A percentile compares a stretch with the other conserved stretches of the same genome.
phyloP scores from a whole-genome alignment of 2,888 invertebrate species.

The Ormyrus labotus region DNA sequence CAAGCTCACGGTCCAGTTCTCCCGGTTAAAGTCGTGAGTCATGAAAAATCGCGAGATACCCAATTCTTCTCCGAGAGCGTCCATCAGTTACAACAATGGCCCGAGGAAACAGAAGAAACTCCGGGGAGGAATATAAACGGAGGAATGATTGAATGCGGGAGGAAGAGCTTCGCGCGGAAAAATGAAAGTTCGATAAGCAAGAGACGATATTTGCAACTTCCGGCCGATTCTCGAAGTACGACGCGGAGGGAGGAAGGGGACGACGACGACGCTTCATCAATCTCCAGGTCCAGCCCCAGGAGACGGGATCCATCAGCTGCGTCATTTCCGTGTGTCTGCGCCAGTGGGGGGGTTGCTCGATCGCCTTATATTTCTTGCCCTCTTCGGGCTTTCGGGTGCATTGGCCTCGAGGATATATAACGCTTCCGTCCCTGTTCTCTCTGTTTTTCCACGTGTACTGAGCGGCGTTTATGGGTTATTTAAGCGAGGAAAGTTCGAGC shows the following conservation, averaged over 20 bases:
- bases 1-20: background rate
- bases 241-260: background rate
- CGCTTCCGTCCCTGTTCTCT: too few relatives aligned
- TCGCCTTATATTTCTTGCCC: background rate
- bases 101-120: constrained; percentile 35
- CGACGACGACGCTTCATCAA: constrained; percentile 65
- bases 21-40: background rate
- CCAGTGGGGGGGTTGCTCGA: background rate
- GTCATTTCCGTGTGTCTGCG: constrained; percentile 68
- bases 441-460: too few relatives aligned
- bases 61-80: background rate
- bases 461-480: too few relatives aligned
- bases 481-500: too few relatives aligned
- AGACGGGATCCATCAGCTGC: constrained; percentile 69
- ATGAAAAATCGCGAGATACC: background rate
- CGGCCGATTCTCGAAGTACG: constrained; percentile 21
- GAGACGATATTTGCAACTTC: constrained; percentile 48
- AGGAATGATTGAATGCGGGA: constrained; percentile 29
- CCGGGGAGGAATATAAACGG: constrained; percentile 33
- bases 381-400: background rate
- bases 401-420: background rate
- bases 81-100: constrained; percentile 35
- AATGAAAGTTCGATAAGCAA: constrained; percentile 36
- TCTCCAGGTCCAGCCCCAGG: constrained; percentile 59
- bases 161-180: constrained; percentile 4